Conservation (phyloP, 2,888 invertebrate species). For the Graphium colonna region DNA sequence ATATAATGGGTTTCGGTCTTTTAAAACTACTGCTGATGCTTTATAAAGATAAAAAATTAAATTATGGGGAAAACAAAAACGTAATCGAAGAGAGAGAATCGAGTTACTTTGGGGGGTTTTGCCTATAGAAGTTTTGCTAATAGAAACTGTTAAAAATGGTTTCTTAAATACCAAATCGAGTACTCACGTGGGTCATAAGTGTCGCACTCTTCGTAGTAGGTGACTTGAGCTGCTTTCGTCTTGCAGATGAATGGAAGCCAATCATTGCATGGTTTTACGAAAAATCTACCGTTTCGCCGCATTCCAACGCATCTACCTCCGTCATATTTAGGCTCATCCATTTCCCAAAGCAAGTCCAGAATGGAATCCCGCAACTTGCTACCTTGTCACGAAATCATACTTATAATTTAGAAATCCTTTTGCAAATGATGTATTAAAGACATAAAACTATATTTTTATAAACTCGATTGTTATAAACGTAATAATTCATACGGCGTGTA, state of each 20-base stretch:
- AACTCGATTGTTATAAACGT: too few species aligned
- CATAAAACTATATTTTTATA: too few species aligned
- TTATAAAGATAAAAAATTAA: too few species aligned
- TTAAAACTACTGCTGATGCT: too few species aligned
- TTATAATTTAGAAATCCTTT: not conserved
- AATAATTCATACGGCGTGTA: too few species aligned
- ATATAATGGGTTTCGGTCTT: too few species aligned
- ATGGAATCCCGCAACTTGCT: constrained; percentile 38
- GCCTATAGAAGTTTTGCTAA: too few species aligned
- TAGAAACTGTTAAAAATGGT: not conserved
- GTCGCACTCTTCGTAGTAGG: constrained; percentile 40
- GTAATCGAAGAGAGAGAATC: too few species aligned
- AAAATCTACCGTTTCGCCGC: constrained; percentile 44
- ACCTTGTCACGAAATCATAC: constrained; percentile 31
- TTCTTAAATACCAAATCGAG: not conserved
- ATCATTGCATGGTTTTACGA: constrained; percentile 39
- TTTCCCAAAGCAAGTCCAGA: constrained; percentile 46
- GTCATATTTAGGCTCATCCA: constrained; percentile 35
- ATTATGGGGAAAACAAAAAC: too few species aligned
- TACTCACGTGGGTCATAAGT: constrained; percentile 42
- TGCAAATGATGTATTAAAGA: too few species aligned
- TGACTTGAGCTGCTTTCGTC: constrained; percentile 32
- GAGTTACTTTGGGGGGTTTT: too few species aligned
- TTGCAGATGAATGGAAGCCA: constrained; percentile 46
- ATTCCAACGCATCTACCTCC: constrained; percentile 47